phyloP scores from a whole-genome alignment of 2,113 vertebrate genomes.

The Caranx melampygus region DNA sequence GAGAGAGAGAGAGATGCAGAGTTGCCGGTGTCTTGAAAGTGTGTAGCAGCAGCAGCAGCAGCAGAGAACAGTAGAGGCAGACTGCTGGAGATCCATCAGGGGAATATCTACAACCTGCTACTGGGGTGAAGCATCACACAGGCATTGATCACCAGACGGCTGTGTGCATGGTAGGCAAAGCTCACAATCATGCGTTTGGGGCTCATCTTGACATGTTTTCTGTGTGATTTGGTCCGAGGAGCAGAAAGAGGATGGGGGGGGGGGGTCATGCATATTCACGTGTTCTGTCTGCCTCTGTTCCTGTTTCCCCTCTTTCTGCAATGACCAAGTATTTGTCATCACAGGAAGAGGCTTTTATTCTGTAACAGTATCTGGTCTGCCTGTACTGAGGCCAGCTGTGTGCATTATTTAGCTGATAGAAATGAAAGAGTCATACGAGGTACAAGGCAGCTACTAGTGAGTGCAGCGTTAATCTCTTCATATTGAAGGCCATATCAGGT shows the following conservation, averaged over 20 bases:
- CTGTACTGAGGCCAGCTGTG: background rate
- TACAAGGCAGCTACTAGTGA: background rate
- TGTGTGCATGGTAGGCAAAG: slow-evolving; percentile 65
- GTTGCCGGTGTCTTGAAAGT: slow-evolving; percentile 78
- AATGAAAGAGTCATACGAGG: background rate
- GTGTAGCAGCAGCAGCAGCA: slow-evolving; percentile 52
- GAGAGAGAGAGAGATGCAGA: slow-evolving; percentile 35
- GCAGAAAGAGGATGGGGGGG: slow-evolving; percentile 29
- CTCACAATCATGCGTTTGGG: slow-evolving; percentile 8
- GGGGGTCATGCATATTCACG: slow-evolving; percentile 40
- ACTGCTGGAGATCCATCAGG: slow-evolving; percentile 55
- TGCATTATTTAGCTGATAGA: background rate
- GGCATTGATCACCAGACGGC: slow-evolving; percentile 44
- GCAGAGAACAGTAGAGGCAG: slow-evolving; percentile 42
- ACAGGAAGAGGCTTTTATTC: slow-evolving; percentile 7
- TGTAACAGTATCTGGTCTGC: background rate
- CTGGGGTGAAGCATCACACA: slow-evolving; percentile 51
- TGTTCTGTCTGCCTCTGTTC: slow-evolving; percentile 37
- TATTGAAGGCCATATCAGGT: slow-evolving; percentile 34
- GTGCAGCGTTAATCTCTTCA: background rate
- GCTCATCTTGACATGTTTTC: slow-evolving; percentile 12
- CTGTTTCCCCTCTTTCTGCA: slow-evolving; percentile 25
- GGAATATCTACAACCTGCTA: slow-evolving; percentile 53
- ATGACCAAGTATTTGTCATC: slow-evolving; percentile 6
- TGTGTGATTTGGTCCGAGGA: slow-evolving; percentile 1